Base-by-base conservation (phyloP, 2,888 invertebrate species). In the Folsomia candida region DNA sequence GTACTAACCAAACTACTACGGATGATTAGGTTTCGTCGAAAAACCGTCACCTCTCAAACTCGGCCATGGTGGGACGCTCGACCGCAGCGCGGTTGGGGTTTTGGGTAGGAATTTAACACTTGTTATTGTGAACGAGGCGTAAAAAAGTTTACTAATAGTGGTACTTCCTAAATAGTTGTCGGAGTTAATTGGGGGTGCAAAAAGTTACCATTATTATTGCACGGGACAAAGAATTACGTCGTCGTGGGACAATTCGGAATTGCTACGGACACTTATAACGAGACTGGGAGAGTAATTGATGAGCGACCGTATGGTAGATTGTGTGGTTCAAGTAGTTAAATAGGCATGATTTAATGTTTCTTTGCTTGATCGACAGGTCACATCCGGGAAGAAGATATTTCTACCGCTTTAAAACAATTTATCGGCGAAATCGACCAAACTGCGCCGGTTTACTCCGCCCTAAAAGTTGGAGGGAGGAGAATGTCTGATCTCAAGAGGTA, bases 21-120 rank as follows among this genome's bases (percentile, higher is more conserved):
- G 14, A 20, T 22, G 63, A 37, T 27, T 18, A 37, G 37, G 37
- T n/a, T 22, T 22, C 20, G 4, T 4, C n/a, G 59, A 59, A 63
- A 71, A 67, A 1, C 75, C 78, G 1, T 24, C 62, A 9, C n/a
- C 71, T 18, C 51, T 81, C 0, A 77, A 77, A 68, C 70, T 81
- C 57, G 81, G 81, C 1, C 81, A 81, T 76, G 81, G 81, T 2
- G 81, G 81, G n/a, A 81, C 80, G 1, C 71, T 81, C 29, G 81
- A 81, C 72, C 72, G 72, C 37, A 77, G 75, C 29, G 81, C 81
- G 2, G 76, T 78, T 6, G 81, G 81, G 2, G 80, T 81, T 20
- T 65, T 81, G 70, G 80, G 80, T 81, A 65, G 61, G 27, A 62
- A 18, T 18, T 6, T 47, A 14, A 14, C 14, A 11, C 9, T 6